phyloP scores from a whole-genome alignment of 2,113 vertebrate genomes.

The Carassius gibelio region DNA sequence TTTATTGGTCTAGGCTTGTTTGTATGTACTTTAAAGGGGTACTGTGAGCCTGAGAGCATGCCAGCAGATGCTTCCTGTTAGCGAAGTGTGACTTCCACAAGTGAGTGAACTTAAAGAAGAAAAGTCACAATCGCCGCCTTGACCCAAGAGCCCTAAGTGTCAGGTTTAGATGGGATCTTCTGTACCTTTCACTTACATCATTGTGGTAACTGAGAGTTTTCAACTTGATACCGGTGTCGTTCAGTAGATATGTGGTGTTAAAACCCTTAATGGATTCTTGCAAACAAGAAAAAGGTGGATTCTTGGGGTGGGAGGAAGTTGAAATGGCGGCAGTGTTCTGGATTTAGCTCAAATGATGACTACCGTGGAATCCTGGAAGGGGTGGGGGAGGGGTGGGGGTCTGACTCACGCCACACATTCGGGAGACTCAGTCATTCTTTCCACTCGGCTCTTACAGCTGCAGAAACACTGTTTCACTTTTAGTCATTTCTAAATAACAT shows the following conservation, averaged over 20 bases:
- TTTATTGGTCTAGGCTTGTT: background rate
- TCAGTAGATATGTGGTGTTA: background rate
- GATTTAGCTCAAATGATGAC: slow-evolving; percentile 29
- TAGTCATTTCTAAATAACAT: no score
- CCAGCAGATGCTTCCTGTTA: slow-evolving; percentile 59
- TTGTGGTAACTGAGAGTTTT: background rate
- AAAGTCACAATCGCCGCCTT: background rate
- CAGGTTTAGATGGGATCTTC: no score
- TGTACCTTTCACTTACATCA: background rate
- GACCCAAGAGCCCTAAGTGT: background rate
- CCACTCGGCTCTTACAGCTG: slow-evolving; percentile 12
- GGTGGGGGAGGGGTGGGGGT: background rate
- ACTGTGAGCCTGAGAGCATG: background rate
- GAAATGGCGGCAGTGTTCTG: background rate
- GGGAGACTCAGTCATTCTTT: slow-evolving; percentile 39
- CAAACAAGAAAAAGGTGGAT: background rate
- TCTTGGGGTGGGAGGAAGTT: background rate
- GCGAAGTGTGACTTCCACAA: slow-evolving; percentile 50
- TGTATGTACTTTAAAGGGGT: background rate
- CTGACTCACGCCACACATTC: slow-evolving; percentile 36
- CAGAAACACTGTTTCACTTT: background rate
- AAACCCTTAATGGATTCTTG: background rate
- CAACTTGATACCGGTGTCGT: background rate
- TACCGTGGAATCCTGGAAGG: slow-evolving; percentile 31
- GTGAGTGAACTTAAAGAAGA: slow-evolving; percentile 25